Conservation (phyloP, 2,797 vertebrate species). For the Eospalax fontanierii region DNA sequence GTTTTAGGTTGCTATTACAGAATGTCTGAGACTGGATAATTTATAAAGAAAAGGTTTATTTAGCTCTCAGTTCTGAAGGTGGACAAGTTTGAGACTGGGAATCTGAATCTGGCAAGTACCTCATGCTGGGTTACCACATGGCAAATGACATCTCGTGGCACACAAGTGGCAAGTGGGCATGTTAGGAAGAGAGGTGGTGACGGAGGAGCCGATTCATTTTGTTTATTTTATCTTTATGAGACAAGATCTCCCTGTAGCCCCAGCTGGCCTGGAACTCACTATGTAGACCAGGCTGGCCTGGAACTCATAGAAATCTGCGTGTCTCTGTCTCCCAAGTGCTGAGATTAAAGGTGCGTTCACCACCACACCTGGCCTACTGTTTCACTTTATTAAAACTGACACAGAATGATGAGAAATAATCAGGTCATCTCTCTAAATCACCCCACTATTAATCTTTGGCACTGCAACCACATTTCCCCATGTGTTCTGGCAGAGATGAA, state of each 20-base stretch:
- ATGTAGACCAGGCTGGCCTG: too few species aligned
- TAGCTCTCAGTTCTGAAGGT: not conserved
- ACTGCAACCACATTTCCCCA: not conserved
- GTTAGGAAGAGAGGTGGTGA: not conserved
- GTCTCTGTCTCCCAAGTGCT: too few species aligned
- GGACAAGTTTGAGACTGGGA: too few species aligned
- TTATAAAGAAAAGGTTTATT: not conserved
- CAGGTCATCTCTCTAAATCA: not conserved
- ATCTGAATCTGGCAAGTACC: not conserved
- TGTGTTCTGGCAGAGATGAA: not conserved
- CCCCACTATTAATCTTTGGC: not conserved
- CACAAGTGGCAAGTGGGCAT: not conserved
- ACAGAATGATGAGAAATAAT: not conserved
- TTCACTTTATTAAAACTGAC: not conserved
- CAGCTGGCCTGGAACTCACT: too few species aligned
- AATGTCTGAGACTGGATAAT: not conserved
- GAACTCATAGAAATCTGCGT: too few species aligned
- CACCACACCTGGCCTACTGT: too few species aligned
- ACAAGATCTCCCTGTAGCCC: too few species aligned
- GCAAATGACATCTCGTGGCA: not conserved
- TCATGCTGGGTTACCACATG: not conserved
- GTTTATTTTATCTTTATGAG: too few species aligned
- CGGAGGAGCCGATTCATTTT: not conserved
- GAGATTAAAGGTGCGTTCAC: too few species aligned
- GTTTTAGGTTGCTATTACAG: not conserved